Conservation (phyloP, 2,888 invertebrate genomes). For the Cerastis leucographa region DNA sequence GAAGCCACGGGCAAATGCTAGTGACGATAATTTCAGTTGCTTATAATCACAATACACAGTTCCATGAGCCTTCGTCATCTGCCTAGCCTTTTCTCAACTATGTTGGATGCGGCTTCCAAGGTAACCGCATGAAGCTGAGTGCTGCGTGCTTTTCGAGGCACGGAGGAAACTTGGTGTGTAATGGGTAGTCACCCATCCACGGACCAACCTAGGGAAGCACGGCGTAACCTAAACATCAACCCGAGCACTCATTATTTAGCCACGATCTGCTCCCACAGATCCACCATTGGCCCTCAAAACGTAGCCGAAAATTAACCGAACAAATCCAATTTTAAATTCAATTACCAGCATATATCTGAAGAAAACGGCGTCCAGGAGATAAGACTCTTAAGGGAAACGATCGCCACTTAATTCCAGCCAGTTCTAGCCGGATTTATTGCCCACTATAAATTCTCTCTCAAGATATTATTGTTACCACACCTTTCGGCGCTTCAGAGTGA, state of each 20-base stretch:
- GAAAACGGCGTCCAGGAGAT: slow-evolving; percentile 64
- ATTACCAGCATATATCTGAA: slow-evolving; percentile 51
- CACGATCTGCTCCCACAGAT: too few species aligned
- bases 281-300: neutral
- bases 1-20: neutral
- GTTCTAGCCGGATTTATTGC: slow-evolving; percentile 67
- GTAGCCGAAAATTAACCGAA: slow-evolving; percentile 1
- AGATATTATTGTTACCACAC: slow-evolving; percentile 50
- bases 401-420: slow-evolving; percentile 63
- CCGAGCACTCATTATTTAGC: too few species aligned
- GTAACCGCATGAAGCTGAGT: too few species aligned
- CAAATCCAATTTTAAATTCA: slow-evolving; percentile 42
- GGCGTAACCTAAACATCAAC: too few species aligned
- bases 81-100: too few species aligned
- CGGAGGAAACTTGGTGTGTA: too few species aligned
- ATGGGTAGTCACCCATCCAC: too few species aligned
- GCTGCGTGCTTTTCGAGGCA: too few species aligned
- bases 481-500: slow-evolving; percentile 24
- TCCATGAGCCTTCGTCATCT: too few species aligned
- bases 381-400: slow-evolving; percentile 66
- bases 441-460: slow-evolving; percentile 61
- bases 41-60: neutral
- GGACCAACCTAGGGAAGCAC: too few species aligned
- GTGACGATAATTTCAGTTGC: neutral
- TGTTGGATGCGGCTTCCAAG: too few species aligned